These are phyloP conservation scores for Rostratula benghalensis DNA, from an alignment of 2,113 vertebrate species.

Conservation along the genomic window DNA sequence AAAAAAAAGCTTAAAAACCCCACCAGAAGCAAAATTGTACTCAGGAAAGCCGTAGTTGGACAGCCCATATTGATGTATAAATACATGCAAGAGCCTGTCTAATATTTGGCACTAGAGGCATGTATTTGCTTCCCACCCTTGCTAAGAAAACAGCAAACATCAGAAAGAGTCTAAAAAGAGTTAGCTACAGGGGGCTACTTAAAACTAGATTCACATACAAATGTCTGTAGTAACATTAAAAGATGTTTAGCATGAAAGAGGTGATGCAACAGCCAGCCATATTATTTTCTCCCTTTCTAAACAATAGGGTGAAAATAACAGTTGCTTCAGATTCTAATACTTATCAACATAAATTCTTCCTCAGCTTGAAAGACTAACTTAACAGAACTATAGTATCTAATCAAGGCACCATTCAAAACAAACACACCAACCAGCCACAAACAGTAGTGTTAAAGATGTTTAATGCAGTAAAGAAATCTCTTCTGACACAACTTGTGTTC, in stretches of 20 bases:
- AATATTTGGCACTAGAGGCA: not conserved
- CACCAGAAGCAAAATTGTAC: not conserved
- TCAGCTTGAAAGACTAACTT: not conserved
- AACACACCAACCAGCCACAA: not conserved
- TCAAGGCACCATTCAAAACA: not conserved
- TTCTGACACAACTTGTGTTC: not conserved
- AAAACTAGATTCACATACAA: not conserved
- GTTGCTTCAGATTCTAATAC: not conserved
- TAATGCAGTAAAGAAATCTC: not conserved
- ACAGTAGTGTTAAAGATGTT: not conserved
- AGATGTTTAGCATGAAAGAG: not conserved
- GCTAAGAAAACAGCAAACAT: not conserved
- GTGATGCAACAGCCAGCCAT: not conserved
- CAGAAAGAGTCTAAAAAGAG: not conserved
- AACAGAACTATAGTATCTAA: not conserved
- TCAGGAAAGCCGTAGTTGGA: not conserved
- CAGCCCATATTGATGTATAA: not conserved
- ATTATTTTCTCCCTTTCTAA: not conserved
- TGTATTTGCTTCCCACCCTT: not conserved
- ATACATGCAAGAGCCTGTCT: not conserved
- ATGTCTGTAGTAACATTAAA: not conserved
- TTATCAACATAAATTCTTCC: not conserved
- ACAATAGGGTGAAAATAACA: not conserved
- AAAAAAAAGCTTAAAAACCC: not conserved
- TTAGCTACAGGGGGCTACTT: not conserved